phyloP scores from a whole-genome alignment of 2,888 invertebrate species.

The Oxycera nigricornis region DNA sequence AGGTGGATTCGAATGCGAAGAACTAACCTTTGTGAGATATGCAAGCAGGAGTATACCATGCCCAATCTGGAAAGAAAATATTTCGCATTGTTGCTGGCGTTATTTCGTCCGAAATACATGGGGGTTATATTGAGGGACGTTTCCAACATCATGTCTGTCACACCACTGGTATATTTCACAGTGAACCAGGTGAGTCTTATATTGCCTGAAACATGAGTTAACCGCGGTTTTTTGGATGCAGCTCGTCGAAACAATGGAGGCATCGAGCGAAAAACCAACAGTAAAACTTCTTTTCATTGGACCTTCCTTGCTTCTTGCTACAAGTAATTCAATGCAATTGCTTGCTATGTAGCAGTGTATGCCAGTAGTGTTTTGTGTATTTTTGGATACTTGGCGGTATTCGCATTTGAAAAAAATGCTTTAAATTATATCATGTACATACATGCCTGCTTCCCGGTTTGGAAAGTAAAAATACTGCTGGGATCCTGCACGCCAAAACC shows the following conservation, averaged over 20 bases:
- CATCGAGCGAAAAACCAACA: slow-evolving; percentile 31
- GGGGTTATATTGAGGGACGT: slow-evolving; percentile 56
- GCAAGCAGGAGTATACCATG: slow-evolving; percentile 53
- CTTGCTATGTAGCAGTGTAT: background rate
- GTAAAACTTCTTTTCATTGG: slow-evolving; percentile 41
- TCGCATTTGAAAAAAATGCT: too few relatives aligned
- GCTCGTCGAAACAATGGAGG: slow-evolving; percentile 40
- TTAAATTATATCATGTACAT: too few relatives aligned
- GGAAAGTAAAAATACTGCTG: too few relatives aligned
- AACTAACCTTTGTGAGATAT: slow-evolving; percentile 57
- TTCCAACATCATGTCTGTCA: slow-evolving; percentile 54
- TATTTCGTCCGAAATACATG: slow-evolving; percentile 55
- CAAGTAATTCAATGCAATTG: slow-evolving; percentile 41
- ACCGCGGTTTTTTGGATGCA: background rate
- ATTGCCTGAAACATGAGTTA: background rate
- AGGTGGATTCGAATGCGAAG: slow-evolving; percentile 57
- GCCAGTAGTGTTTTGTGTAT: too few relatives aligned
- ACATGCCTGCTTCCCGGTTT: too few relatives aligned
- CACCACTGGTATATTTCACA: slow-evolving; percentile 57
- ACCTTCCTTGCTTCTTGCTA: slow-evolving; percentile 39
- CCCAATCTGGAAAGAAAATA: slow-evolving; percentile 52
- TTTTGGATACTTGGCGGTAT: too few relatives aligned
- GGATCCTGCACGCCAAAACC: too few relatives aligned
- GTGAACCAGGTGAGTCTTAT: slow-evolving; percentile 51
- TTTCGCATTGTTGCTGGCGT: slow-evolving; percentile 53